Conservation (phyloP, 2,797 vertebrate genomes). For the Sebastes iracundus region DNA sequence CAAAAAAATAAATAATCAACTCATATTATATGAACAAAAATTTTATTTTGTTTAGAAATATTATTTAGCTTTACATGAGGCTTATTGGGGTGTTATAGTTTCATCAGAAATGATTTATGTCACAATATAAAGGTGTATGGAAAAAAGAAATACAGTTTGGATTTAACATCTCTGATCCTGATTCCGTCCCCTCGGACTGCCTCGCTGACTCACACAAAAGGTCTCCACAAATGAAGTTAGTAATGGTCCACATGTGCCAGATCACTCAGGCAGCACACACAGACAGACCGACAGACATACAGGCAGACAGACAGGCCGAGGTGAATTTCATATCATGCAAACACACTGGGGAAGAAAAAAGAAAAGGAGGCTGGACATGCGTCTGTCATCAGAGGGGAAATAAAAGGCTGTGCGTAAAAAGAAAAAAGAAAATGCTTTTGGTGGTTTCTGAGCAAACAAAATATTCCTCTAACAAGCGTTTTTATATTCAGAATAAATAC, state of each 20-base stretch:
- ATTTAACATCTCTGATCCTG: conserved; percentile 14
- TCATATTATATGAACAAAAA: not conserved
- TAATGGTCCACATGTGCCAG: conserved; percentile 73
- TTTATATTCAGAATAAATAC: not conserved
- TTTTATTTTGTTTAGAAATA: not conserved
- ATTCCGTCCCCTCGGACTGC: conserved; percentile 23
- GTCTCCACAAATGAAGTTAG: conserved; percentile 71
- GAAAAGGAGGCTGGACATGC: conserved; percentile 17
- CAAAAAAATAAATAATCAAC: not conserved
- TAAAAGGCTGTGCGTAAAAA: not conserved
- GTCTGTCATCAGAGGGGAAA: not conserved
- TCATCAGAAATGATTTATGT: not conserved
- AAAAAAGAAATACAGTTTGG: not conserved
- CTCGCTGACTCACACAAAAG: conserved; percentile 57
- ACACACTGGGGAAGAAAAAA: not conserved
- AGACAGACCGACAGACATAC: too few relatives aligned
- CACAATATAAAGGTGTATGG: not conserved
- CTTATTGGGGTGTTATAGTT: not conserved
- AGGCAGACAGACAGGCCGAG: conserved; percentile 19
- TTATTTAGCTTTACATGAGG: not conserved
- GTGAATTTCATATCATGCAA: conserved; percentile 43
- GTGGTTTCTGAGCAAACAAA: not conserved
- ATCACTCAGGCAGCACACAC: conserved; percentile 54
- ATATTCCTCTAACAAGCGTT: not conserved
- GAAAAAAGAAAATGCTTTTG: not conserved